These are phyloP conservation scores for Paramormyrops hopkinsi DNA, from an alignment of 2,797 vertebrate species.

Conservation along the genomic window DNA sequence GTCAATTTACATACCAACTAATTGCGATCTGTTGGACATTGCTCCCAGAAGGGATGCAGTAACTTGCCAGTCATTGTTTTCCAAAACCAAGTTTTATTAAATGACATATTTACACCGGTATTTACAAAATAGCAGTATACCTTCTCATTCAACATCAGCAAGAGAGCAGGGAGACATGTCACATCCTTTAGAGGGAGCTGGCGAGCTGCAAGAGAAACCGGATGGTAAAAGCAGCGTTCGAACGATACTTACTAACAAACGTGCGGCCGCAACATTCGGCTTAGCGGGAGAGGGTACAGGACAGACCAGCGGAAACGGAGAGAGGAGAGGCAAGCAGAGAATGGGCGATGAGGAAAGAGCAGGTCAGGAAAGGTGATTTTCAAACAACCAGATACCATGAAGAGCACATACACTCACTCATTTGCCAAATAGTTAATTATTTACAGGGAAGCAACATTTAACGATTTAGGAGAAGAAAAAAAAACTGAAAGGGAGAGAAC, in stretches of 20 bases:
- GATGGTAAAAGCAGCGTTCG: slow-evolving; percentile 51
- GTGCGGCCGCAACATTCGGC: slow-evolving; percentile 42
- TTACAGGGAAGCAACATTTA: background rate
- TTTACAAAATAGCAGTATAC: slow-evolving; percentile 61
- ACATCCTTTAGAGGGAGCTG: slow-evolving; percentile 50
- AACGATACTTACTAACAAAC: slow-evolving; percentile 40
- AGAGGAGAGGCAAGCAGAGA: background rate
- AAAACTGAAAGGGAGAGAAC: background rate
- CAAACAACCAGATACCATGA: background rate
- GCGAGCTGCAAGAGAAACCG: slow-evolving; percentile 58
- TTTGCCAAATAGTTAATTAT: background rate
- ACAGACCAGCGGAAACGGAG: background rate
- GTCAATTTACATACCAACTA: background rate
- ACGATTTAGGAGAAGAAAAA: slow-evolving; percentile 15
- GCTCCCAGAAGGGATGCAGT: background rate
- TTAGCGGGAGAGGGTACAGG: slow-evolving; percentile 21
- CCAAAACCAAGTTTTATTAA: slow-evolving; percentile 47
- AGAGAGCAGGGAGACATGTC: slow-evolving; percentile 27
- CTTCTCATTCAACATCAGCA: slow-evolving; percentile 40
- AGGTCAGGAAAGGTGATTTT: background rate
- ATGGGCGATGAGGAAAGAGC: background rate
- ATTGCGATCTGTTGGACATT: background rate
- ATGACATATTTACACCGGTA: slow-evolving; percentile 49
- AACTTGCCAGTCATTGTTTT: background rate
- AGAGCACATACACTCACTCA: background rate